Evolutionary conservation across 2,113 vertebrate genomes (phyloP).

Genomic region (Corythaeola cristata): DNA sequence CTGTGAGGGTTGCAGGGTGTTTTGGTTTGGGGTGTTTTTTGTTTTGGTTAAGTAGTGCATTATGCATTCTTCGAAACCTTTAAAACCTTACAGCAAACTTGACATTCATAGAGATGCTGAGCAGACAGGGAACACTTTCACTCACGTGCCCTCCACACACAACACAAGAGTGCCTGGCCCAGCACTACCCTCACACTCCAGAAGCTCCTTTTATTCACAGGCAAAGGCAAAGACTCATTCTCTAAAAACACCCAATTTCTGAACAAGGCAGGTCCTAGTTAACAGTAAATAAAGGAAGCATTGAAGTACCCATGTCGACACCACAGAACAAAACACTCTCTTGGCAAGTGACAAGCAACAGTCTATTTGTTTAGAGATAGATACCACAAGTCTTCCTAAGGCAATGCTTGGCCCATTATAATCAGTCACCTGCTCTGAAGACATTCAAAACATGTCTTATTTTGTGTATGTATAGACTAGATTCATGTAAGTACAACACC

Average conservation of each 20-base stretch:
- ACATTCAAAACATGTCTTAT: not conserved
- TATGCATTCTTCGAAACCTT: not conserved
- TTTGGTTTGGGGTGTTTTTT: not conserved
- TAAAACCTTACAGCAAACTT: not conserved
- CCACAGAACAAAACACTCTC: not conserved
- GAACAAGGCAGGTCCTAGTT: not conserved
- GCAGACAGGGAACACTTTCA: not conserved
- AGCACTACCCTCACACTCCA: not conserved
- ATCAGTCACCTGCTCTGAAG: not conserved
- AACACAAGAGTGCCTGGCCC: not conserved
- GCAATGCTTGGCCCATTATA: not conserved
- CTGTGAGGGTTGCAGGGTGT: not conserved
- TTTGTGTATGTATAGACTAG: not conserved
- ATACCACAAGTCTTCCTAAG: not conserved
- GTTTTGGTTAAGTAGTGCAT: not conserved
- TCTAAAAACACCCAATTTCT: not conserved
- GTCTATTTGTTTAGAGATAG: not conserved
- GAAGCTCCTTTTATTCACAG: not conserved
- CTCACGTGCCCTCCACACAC: not conserved
- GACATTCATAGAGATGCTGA: not conserved
- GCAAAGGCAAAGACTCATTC: not conserved
- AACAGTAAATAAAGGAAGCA: not conserved
- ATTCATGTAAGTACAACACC: not conserved
- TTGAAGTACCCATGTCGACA: not conserved
- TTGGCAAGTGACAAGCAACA: not conserved